Evolutionary conservation across 35 echinoderm and acorn worm species (phyloP), one percentile per base, ranked within the genome.

Genomic region (Strongylocentrotus purpuratus): DNA sequence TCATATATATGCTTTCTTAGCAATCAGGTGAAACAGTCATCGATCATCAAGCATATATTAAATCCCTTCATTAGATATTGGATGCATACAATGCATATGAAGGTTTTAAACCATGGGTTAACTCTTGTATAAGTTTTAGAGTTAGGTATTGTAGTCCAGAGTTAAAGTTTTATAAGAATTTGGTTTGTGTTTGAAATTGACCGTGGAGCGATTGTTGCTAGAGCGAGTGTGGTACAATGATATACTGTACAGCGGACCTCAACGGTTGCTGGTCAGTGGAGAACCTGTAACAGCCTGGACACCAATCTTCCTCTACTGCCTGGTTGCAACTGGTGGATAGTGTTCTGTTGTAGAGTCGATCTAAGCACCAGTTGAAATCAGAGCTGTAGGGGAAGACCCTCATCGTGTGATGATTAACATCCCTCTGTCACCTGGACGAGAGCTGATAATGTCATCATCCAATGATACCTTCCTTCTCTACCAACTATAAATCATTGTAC

Each of bases 351-450:
- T 25, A 46, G 48, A 93, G n/a, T 93, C 31, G 32, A 93, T 93
- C 91, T 93, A 93, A 93, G 91, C 91, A 93, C 91, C 91, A 93
- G 91, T 93, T 93, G 91, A 93, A 93, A 93, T 93, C 91, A 93
- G 91, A 93, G 91, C 91, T 58, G 46, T 58, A 31, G 91, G 46
- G 45, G 91, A 93, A 46, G 10, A 93, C 48, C 65, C 65, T 78
- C 65, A 25, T 78, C 65, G 20, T 78, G 65, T 78, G 65, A 78
- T 78, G 50, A 55, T 55, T 55, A 55, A 55, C 50, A 55, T 55
- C 10, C 50, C 50, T 55, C 7, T 55, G 50, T 55, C 50, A 55
- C 4, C 65, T 78, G 65, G 20, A 78, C 2, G 4, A 78, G 65
- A 78, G 22, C 65, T 78, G 65, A 78, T 78, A n/a, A 78, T 78